These are phyloP conservation scores for Rhimphoctona megacephalus DNA, from an alignment of 2,888 invertebrate genomes.

Conservation along the genomic window DNA sequence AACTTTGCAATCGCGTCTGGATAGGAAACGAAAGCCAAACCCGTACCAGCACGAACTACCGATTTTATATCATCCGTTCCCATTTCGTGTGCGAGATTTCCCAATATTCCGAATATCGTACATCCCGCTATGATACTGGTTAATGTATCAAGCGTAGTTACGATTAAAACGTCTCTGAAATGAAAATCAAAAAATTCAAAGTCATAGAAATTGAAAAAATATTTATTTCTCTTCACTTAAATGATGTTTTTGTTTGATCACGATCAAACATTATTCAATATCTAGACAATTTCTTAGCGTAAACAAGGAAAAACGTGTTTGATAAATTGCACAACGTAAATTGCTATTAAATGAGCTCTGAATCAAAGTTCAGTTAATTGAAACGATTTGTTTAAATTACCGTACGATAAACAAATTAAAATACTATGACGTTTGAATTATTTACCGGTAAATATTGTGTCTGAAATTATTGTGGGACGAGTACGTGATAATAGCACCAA, in stretches of 20 bases:
- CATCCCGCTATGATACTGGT: conserved; percentile 93
- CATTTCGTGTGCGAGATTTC: conserved; percentile 91
- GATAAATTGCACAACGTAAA: background rate
- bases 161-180: conserved; percentile 90
- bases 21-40: conserved; percentile 94
- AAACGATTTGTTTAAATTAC: background rate
- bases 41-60: conserved; percentile 91
- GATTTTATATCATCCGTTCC: conserved; percentile 87
- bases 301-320: background rate
- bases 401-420: background rate
- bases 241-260: background rate
- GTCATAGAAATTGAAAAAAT: background rate
- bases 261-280: background rate
- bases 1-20: conserved; percentile 86
- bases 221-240: background rate
- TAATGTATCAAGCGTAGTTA: conserved; percentile 93
- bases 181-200: background rate
- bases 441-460: conserved; percentile 87
- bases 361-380: background rate
- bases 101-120: conserved; percentile 94
- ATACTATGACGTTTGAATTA: background rate
- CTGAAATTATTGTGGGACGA: conserved; percentile 87
- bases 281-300: background rate
- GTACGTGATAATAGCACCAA: conserved; percentile 88
- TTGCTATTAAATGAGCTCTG: background rate